A percentile compares a stretch with the other conserved stretches of the same genome.
phyloP scores from a whole-genome alignment of 2,797 vertebrate genomes.

The Antennarius maculatus region DNA sequence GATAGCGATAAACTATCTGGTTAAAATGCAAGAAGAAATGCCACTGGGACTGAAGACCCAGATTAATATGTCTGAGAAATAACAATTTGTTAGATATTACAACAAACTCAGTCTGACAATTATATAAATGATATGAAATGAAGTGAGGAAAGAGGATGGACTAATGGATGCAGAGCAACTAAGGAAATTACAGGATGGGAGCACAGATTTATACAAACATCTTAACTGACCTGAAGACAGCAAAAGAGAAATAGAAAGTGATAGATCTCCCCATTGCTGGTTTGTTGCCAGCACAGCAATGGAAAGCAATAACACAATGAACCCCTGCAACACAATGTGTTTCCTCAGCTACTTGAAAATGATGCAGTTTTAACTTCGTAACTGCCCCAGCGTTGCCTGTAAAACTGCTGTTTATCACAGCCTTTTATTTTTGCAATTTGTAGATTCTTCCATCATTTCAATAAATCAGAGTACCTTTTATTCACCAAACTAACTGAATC shows the following conservation, averaged over 20 bases:
- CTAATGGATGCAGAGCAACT: background rate
- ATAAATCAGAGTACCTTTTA: background rate
- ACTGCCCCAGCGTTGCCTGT: background rate
- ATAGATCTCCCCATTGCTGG: slow-evolving; percentile 35
- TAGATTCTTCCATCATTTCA: background rate
- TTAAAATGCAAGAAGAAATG: slow-evolving; percentile 5
- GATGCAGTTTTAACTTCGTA: no score
- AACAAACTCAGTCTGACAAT: background rate
- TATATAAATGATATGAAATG: background rate
- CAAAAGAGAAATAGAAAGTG: slow-evolving; percentile 29
- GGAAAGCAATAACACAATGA: slow-evolving; percentile 41
- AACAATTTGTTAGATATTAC: background rate
- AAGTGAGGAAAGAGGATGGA: background rate
- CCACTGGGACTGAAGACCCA: background rate
- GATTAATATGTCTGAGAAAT: slow-evolving; percentile 2
- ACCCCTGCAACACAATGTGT: slow-evolving; percentile 4
- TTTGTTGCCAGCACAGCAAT: slow-evolving; percentile 35
- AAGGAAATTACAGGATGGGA: background rate
- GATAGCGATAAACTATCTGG: background rate
- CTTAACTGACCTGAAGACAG: slow-evolving; percentile 5
- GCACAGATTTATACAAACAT: slow-evolving; percentile 6
- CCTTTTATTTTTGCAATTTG: background rate
- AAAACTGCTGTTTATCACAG: background rate
- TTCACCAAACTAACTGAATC: background rate
- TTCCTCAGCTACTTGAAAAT: slow-evolving; percentile 1